These are phyloP conservation scores for Halcyon badia DNA, from an alignment of 2,797 vertebrate species.

Conservation along the genomic window DNA sequence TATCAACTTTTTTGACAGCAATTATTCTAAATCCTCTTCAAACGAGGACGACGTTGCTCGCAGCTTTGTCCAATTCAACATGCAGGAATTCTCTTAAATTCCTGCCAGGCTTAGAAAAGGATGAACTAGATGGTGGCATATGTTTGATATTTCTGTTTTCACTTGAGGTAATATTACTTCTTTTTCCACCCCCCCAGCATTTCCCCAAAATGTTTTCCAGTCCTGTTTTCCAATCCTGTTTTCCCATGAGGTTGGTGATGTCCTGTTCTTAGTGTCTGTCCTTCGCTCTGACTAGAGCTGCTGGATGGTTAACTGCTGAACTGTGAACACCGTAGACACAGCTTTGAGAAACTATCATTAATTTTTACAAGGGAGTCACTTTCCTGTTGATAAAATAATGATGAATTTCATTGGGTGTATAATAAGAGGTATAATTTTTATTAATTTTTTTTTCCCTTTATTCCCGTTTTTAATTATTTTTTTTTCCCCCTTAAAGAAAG, in stretches of 20 bases:
- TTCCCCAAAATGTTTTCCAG: background rate
- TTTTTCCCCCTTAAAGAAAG: background rate
- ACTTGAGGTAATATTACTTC: background rate
- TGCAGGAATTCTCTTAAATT: background rate
- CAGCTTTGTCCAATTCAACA: conserved; percentile 10
- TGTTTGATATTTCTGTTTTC: conserved; percentile 8
- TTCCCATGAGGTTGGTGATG: background rate
- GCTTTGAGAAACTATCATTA: background rate
- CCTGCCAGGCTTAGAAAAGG: background rate
- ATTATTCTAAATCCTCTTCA: background rate
- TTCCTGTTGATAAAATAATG: background rate
- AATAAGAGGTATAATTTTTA: background rate
- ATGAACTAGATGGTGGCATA: background rate
- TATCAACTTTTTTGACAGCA: conserved; percentile 9
- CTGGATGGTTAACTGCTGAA: background rate
- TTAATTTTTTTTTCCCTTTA: background rate
- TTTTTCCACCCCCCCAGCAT: background rate
- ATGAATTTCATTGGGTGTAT: background rate
- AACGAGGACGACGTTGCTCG: background rate
- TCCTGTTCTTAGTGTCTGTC: background rate
- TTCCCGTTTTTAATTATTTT: too few species aligned
- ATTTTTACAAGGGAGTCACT: background rate
- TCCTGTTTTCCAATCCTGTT: background rate
- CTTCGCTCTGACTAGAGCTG: background rate
- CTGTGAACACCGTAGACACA: background rate